Percentiles rank a stretch among this genome's conserved stretches.
Evolutionary conservation across 2,888 invertebrate genomes (phyloP).

Genomic region (Aradus depressus): DNA sequence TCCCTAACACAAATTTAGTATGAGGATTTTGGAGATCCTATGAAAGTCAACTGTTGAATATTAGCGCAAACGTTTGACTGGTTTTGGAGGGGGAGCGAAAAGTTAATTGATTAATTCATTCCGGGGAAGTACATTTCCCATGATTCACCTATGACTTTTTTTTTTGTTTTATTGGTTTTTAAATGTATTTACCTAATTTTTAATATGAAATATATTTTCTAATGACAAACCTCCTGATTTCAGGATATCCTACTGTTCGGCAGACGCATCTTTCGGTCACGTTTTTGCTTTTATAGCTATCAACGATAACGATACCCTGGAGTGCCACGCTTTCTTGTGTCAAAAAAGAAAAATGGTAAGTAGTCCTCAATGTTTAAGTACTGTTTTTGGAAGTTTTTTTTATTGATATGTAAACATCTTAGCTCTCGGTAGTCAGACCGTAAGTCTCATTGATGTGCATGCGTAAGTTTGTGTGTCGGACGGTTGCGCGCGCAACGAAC

Average conservation of each 20-base stretch:
- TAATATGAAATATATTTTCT: background rate
- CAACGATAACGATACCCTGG: constrained; percentile 61
- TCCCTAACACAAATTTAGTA: no score
- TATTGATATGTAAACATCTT: background rate
- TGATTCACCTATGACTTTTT: background rate
- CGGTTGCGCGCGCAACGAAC: no score
- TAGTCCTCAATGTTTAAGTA: background rate
- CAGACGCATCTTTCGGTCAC: constrained; percentile 70
- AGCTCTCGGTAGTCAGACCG: background rate
- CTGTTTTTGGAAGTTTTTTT: background rate
- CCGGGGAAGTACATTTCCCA: background rate
- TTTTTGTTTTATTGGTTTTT: background rate
- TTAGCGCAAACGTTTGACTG: no score
- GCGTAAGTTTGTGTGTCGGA: no score
- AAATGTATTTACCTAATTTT: no score
- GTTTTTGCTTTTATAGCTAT: constrained; percentile 75
- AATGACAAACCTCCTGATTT: constrained; percentile 31
- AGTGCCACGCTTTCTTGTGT: constrained; percentile 79
- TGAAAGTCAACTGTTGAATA: no score
- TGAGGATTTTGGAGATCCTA: no score
- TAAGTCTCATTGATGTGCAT: no score
- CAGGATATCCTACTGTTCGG: constrained; percentile 84
- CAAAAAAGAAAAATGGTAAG: constrained; percentile 62
- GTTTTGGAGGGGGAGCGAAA: no score
- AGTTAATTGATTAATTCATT: background rate